Base-by-base conservation (phyloP, 2,797 vertebrate species). In the Tenualosa thibaudeaui region DNA sequence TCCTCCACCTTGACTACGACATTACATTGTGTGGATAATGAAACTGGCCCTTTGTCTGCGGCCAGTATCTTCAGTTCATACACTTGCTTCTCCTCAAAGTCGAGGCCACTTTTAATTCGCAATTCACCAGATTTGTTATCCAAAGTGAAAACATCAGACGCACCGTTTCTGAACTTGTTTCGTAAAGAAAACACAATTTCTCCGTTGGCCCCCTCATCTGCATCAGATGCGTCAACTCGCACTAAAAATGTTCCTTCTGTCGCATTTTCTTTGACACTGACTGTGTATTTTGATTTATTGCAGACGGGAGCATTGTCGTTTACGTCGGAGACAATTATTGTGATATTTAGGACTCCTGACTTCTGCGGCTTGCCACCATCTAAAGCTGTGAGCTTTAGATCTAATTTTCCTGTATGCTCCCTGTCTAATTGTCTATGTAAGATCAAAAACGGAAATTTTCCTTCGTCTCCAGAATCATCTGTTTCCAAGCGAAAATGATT, bases 21-120 rank as follows among this genome's bases (percentile, higher is more conserved):
- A 0, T 87, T 96, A 81, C 94, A 95, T n/a, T 93, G 93, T 5
- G 93, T 92, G 1, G 94, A 94, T 2, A 95, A 89, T 51, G 95
- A 91, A 5, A 92, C 90, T 0, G 0, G 71, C 0, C 95, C 94
- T 88, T 89, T 95, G 68, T 96, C 95, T 0, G 93, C 86, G 7
- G 95, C 96, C 75, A 92, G 54, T 0, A 96, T 89, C n/a, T 96
- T 95, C 9, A 97, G 90, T 88, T 97, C 96, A 87, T 96, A 96
- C 15, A 92, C 78, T 2, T 95, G 93, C 0, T 85, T 93, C 19
- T 93, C 91, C 51, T 96, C 95, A 75, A 92, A 96, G 89, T 96
- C 91, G 17, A 95, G 88, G 0, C 87, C 75, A 10, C 88, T 90
- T 84, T 93, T 95, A 8, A 94, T 89, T 0, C 43, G 90, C 1